These are phyloP conservation scores for Teleogryllus occipitalis DNA, from an alignment of 1,140 invertebrate species.

Conservation along the genomic window DNA sequence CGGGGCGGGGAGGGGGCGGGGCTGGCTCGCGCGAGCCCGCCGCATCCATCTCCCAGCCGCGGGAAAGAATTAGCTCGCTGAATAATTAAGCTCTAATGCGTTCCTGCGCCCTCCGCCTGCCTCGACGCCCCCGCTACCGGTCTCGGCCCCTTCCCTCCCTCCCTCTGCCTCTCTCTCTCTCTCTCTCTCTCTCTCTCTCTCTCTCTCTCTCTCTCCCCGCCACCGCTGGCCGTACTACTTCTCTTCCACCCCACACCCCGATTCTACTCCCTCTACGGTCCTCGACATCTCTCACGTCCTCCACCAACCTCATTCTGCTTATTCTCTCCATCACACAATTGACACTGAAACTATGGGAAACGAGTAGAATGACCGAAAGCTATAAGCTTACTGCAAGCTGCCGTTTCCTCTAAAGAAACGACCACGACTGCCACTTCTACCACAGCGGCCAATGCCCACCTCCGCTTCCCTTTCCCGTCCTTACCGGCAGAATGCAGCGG, in stretches of 20 bases:
- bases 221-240: background rate
- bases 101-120: background rate
- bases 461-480: too few relatives aligned
- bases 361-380: too few relatives aligned
- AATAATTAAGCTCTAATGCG: constrained; percentile 5
- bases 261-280: background rate
- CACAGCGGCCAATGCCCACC: too few relatives aligned
- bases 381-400: too few relatives aligned
- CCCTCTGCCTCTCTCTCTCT: background rate
- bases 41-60: background rate
- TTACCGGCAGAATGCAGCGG: too few relatives aligned
- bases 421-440: too few relatives aligned
- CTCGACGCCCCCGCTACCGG: background rate
- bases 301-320: background rate
- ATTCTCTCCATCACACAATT: too few relatives aligned
- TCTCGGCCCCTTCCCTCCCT: background rate
- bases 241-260: background rate
- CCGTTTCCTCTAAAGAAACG: too few relatives aligned
- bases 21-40: background rate
- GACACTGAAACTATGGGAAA: too few relatives aligned
- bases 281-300: too few relatives aligned
- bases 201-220: background rate
- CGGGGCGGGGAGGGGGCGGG: too few relatives aligned
- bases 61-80: constrained; percentile 3
- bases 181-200: background rate